Evolutionary conservation across 2,113 vertebrate genomes (phyloP).

Genomic region (Prietella phreatophila): DNA sequence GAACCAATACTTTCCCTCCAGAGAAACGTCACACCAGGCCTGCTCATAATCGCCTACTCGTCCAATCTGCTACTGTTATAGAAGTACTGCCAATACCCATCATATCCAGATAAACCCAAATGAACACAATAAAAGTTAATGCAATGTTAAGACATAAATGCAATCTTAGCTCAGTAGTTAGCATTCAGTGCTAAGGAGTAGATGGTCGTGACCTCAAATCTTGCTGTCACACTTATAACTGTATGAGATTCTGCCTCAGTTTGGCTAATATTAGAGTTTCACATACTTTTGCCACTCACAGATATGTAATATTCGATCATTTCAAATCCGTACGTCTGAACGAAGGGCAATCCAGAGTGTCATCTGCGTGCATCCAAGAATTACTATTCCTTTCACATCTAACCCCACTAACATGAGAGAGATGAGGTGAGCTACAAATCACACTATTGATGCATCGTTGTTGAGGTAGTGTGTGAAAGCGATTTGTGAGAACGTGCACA

Average conservation of each 20-base stretch:
- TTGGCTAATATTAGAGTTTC: not conserved
- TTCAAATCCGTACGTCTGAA: not conserved
- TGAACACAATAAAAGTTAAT: not conserved
- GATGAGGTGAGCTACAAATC: not conserved
- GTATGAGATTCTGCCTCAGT: not conserved
- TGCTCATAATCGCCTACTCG: not conserved
- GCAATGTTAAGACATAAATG: not conserved
- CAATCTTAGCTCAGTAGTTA: not conserved
- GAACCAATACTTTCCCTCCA: not conserved
- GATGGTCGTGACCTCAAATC: not conserved
- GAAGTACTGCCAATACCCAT: too few relatives aligned
- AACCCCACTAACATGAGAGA: not conserved
- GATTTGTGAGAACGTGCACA: not conserved
- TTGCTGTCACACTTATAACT: not conserved
- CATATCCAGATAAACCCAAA: too few relatives aligned
- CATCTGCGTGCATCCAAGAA: not conserved
- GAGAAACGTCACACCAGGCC: not conserved
- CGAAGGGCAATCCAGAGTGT: not conserved
- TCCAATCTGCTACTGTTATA: too few relatives aligned
- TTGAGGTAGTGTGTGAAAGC: not conserved
- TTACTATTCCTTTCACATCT: slow-evolving; percentile 34
- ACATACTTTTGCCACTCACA: too few relatives aligned
- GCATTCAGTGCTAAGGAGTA: not conserved
- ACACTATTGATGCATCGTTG: not conserved
- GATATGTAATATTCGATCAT: too few relatives aligned